phyloP scores from a whole-genome alignment of 2,888 invertebrate genomes.

The Drosophila demipolita region DNA sequence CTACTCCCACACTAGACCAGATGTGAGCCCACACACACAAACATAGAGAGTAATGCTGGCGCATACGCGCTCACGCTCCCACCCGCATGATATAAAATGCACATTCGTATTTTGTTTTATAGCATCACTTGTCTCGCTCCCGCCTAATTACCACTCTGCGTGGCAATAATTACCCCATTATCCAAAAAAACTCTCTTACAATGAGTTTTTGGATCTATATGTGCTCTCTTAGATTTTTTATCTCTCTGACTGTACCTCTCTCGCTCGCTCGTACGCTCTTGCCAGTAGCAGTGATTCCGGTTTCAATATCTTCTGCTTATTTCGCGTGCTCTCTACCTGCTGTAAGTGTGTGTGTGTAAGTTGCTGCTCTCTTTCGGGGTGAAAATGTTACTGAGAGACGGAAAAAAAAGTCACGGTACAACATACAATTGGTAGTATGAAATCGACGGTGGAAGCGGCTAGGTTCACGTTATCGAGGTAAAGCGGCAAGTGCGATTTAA shows the following conservation, averaged over 20 bases:
- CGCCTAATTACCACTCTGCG: slow-evolving; percentile 79
- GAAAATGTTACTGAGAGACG: slow-evolving; percentile 41
- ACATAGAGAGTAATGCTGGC: not conserved
- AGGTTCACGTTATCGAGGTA: slow-evolving; percentile 65
- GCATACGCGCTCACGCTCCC: slow-evolving; percentile 44
- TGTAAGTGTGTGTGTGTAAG: slow-evolving; percentile 1
- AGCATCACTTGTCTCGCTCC: slow-evolving; percentile 59
- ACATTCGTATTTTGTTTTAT: slow-evolving; percentile 73
- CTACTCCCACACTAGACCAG: slow-evolving; percentile 63
- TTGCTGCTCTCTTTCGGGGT: slow-evolving; percentile 34
- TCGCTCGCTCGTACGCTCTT: slow-evolving; percentile 5
- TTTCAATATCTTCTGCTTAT: slow-evolving; percentile 25
- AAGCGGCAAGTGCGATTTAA: slow-evolving; percentile 37
- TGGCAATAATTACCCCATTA: slow-evolving; percentile 77
- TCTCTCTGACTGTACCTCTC: slow-evolving; percentile 8
- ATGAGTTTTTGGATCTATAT: slow-evolving; percentile 12
- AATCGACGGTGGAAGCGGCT: slow-evolving; percentile 66
- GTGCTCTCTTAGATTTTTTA: slow-evolving; percentile 4
- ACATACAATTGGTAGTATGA: slow-evolving; percentile 61
- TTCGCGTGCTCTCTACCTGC: slow-evolving; percentile 1
- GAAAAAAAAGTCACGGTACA: slow-evolving; percentile 42
- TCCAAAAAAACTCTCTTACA: slow-evolving; percentile 30
- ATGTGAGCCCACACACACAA: not conserved
- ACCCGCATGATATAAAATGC: slow-evolving; percentile 29
- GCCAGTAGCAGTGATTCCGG: slow-evolving; percentile 29